Conservation (phyloP, 1,140 invertebrate species). For the Rhagoletis zephyria region DNA sequence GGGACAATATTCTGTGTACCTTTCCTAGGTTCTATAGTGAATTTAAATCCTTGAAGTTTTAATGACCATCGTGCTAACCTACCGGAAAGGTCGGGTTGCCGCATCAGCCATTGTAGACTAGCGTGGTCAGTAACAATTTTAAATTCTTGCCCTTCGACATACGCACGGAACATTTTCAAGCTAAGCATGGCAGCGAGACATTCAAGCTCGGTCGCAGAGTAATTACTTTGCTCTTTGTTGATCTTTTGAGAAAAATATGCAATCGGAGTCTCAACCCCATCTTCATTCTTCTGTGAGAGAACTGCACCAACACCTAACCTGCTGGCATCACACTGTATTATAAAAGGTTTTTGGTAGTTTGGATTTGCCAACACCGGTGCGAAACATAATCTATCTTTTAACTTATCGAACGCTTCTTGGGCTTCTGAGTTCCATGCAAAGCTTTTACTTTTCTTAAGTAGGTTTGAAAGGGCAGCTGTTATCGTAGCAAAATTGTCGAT, state of each 20-base stretch:
- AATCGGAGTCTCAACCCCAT: conserved; percentile 56
- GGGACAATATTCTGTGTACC: neutral
- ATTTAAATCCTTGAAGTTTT: neutral
- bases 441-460: neutral
- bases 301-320: conserved; percentile 56
- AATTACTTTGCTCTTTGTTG: neutral
- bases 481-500: conserved; percentile 63
- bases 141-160: too few relatives aligned
- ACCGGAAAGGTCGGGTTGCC: too few relatives aligned
- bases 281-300: conserved; percentile 65
- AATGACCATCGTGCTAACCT: neutral
- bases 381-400: neutral
- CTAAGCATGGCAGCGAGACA: too few relatives aligned
- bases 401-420: neutral
- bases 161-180: too few relatives aligned
- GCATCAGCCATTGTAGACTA: too few relatives aligned
- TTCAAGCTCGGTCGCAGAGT: neutral
- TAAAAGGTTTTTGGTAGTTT: conserved; percentile 53
- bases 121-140: too few relatives aligned
- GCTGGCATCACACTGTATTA: conserved; percentile 57
- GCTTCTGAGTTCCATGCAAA: neutral
- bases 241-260: neutral
- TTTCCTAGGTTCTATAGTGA: neutral
- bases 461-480: neutral
- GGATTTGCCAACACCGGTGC: conserved; percentile 59